phyloP scores from a whole-genome alignment of 2,113 vertebrate species.

The Myiozetetes cayanensis region DNA sequence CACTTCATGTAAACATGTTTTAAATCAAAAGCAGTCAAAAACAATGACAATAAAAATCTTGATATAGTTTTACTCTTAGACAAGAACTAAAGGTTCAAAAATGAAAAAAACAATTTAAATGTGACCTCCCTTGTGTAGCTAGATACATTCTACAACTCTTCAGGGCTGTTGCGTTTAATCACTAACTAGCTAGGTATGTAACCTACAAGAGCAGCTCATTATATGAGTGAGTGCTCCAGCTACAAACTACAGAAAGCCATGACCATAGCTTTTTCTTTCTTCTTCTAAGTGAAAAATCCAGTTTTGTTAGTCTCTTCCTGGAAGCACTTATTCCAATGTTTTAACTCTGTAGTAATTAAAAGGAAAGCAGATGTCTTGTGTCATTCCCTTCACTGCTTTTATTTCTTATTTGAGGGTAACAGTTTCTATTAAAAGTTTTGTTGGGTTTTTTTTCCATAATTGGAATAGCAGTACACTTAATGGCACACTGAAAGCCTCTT shows the following conservation, averaged over 20 bases:
- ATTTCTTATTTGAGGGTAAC: not conserved
- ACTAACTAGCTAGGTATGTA: not conserved
- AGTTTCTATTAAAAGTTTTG: not conserved
- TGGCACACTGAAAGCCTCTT: not conserved
- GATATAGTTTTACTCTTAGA: not conserved
- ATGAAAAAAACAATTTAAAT: not conserved
- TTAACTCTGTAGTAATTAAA: not conserved
- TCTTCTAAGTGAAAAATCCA: not conserved
- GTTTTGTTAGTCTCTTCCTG: not conserved
- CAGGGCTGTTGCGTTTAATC: not conserved
- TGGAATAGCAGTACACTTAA: not conserved
- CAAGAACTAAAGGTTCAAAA: not conserved
- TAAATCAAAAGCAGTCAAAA: not conserved
- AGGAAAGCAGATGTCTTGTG: not conserved
- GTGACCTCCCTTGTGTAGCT: accelerated
- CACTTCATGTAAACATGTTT: not conserved
- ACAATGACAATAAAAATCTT: not conserved
- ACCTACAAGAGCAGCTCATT: not conserved
- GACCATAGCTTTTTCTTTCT: not conserved
- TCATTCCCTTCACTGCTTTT: not conserved
- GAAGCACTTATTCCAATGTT: not conserved
- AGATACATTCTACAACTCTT: not conserved
- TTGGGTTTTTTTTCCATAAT: not conserved
- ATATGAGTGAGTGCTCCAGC: not conserved
- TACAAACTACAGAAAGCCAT: not conserved